phyloP scores from a whole-genome alignment of 1,140 invertebrate genomes.

The Camponotus pennsylvanicus region DNA sequence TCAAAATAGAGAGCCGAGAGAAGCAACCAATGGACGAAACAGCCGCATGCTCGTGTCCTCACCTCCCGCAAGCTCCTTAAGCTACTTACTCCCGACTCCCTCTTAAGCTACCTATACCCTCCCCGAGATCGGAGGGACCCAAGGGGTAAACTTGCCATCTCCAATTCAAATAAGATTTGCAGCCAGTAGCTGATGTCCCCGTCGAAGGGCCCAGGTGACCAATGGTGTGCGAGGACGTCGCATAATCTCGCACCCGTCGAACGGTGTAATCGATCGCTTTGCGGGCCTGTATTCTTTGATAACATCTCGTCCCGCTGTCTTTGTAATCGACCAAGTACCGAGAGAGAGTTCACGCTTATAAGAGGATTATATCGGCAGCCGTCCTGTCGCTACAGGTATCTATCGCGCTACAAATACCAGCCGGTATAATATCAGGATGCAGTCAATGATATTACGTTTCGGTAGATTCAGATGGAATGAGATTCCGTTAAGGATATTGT shows the following conservation, averaged over 20 bases:
- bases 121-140: slow-evolving; percentile 62
- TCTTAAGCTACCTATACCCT: slow-evolving; percentile 73
- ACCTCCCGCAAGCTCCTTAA: slow-evolving; percentile 67
- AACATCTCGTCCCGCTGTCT: slow-evolving; percentile 47
- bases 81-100: slow-evolving; percentile 70
- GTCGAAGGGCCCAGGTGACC: slow-evolving; percentile 57
- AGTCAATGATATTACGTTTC: slow-evolving; percentile 52
- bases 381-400: slow-evolving; percentile 17
- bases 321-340: slow-evolving; percentile 59
- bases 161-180: slow-evolving; percentile 82
- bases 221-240: slow-evolving; percentile 64
- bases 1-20: slow-evolving; percentile 50
- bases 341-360: slow-evolving; percentile 62
- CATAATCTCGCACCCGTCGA: slow-evolving; percentile 67
- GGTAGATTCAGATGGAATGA: slow-evolving; percentile 18
- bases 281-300: slow-evolving; percentile 70
- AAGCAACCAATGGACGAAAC: slow-evolving; percentile 50
- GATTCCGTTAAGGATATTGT: slow-evolving; percentile 30
- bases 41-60: slow-evolving; percentile 35
- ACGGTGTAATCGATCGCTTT: slow-evolving; percentile 69
- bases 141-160: slow-evolving; percentile 78
- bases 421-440: not conserved
- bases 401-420: slow-evolving; percentile 24
- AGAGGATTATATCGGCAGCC: slow-evolving; percentile 54
- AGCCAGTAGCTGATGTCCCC: slow-evolving; percentile 53